Conservation (phyloP, 2,113 vertebrate species). For the Pangasianodon gigas region DNA sequence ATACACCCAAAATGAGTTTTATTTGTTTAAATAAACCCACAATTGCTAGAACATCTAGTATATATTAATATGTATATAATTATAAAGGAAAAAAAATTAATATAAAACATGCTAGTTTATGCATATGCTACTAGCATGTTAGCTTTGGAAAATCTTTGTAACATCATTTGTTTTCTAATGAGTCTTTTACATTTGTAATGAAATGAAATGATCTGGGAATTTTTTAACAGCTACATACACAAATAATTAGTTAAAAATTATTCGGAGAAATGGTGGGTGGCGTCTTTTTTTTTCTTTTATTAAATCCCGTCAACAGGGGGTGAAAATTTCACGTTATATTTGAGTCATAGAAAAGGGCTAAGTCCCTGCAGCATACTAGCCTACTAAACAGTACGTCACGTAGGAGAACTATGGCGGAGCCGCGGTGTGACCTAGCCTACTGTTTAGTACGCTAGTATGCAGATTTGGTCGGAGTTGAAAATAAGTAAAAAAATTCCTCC, state of each 20-base stretch:
- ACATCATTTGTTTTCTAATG: neutral
- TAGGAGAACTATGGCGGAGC: neutral
- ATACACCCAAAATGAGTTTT: neutral
- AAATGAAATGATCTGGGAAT: neutral
- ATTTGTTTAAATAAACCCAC: neutral
- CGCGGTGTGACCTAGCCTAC: neutral
- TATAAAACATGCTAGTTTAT: neutral
- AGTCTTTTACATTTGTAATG: neutral
- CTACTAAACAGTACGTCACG: slow-evolving; percentile 20
- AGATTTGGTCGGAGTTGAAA: slow-evolving; percentile 13
- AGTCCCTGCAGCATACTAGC: slow-evolving; percentile 19
- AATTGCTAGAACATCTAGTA: neutral
- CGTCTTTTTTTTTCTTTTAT: neutral
- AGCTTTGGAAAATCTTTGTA: neutral
- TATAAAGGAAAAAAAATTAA: neutral
- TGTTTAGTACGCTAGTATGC: slow-evolving; percentile 25
- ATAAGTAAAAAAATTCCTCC: slow-evolving; percentile 80
- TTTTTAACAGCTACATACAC: neutral
- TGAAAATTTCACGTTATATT: slow-evolving; percentile 71
- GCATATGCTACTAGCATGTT: neutral
- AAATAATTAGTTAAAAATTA: neutral
- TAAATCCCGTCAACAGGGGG: slow-evolving; percentile 53
- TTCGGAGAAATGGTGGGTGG: slow-evolving; percentile 49
- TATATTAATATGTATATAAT: neutral
- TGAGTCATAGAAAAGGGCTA: slow-evolving; percentile 67